Evolutionary conservation across 1,140 invertebrate species (phyloP), one percentile per base, ranked within the genome.

Genomic region (Condylostylus longicornis): DNA sequence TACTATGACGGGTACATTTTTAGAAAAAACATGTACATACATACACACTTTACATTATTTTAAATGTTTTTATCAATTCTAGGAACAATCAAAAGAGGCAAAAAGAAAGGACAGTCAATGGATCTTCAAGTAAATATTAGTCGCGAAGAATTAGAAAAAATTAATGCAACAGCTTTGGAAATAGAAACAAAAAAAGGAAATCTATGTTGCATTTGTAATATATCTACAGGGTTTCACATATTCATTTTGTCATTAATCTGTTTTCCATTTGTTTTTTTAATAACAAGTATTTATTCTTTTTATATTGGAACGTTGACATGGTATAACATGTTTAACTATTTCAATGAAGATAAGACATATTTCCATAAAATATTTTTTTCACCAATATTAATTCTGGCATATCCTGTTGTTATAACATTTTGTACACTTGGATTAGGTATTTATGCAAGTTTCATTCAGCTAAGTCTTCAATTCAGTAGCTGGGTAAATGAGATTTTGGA

Each of bases 251-350:
- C 72, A 33, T 40, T 81, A 10, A 25, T 81, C 2, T 77, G 72
- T 48, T 64, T 73, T 43, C 79, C 79, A 13, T 63, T 78, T 58
- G 70, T 77, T 13, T 66, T 72, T 18, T 39, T 72, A 15, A 58
- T 77, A 32, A 77, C 79, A 14, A 56, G 69, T 12, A 51, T 68
- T 21, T 77, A 80, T 47, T 75, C 76, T 4, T 82, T 83, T 55
- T 82, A 82, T 47, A 71, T 79, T 42, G 78, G 79, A 21, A 79
- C 77, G 2, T 59, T 79, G 43, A 78, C 77, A 25, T 82, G 78
- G 78, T 82, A 82, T 50, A 82, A 81, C 50, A 68, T 80, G 40
- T 77, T 79, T 49, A 68, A 72, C 34, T 74, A 74, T 59, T 70
- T 76, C 42, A 75, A 73, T 49, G 75, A 80, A 51, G 75, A 79